Evolutionary conservation across 2,113 vertebrate genomes (phyloP), one percentile per base, ranked within the genome.

Genomic region (Aegotheles bennettii): DNA sequence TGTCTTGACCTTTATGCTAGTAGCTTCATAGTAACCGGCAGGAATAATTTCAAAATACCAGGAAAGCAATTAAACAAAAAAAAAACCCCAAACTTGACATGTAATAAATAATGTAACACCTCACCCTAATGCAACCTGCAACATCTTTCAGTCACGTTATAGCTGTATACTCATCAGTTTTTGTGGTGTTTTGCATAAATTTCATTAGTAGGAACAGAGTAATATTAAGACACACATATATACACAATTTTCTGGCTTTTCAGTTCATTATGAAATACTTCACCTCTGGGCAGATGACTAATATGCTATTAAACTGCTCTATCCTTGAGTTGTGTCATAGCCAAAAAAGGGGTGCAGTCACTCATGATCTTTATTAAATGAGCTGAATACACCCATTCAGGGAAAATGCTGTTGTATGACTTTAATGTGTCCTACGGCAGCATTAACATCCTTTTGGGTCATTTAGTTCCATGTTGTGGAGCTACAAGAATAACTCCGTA

Each of bases 201-300:
- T 91, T 95, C 75, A 73, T 95, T 91, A 94, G 69, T 57, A 89
- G 38, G 77, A 92, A 81, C 23, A 74, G 29, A 82, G 73, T 40
- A 92, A 92, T 84, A 73, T 89, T 93, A 88, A 93, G 95, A 93
- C 80, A 95, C 76, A 94, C 78, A 89, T 33, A 93, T 25, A 93
- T 53, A 82, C 69, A 85, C 16, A 56, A 40, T 95, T 94, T 93
- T 73, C 43, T 92, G 71, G 35, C 94, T 97, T 93, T 96, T 95
- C 68, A 92, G 33, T 89, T 96, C 90, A 54, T 97, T 97, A 93
- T 79, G 91, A 98, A 97, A 97, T 93, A 91, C 85, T 96, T 96
- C 68, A 96, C 96, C 95, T 91, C 92, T 82, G 84, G 92, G 94
- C 84, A 95, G 69, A 96, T 98, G 97, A 98, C 96, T 98, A 96